These are phyloP conservation scores for Leucophora obtusa DNA, from an alignment of 2,888 invertebrate species.

Conservation along the genomic window DNA sequence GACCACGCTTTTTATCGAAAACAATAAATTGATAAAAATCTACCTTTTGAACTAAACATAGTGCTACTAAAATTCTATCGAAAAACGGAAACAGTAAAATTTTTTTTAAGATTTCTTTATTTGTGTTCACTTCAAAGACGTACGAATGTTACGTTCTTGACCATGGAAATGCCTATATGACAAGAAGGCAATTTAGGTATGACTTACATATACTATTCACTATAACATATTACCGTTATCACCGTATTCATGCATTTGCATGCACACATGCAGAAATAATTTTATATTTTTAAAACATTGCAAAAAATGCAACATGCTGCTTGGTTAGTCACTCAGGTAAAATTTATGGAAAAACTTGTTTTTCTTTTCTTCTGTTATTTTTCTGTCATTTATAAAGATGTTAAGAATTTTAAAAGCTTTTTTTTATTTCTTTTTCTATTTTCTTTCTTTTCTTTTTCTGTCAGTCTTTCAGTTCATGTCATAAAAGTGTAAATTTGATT, in stretches of 20 bases:
- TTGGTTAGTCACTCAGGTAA: slow-evolving; percentile 23
- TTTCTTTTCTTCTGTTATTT: neutral
- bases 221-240: neutral
- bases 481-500: slow-evolving; percentile 58
- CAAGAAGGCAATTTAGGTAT: neutral
- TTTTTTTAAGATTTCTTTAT: too few species aligned
- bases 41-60: too few species aligned
- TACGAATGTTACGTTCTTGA: too few species aligned
- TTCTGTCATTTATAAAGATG: slow-evolving; percentile 40
- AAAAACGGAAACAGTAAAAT: too few species aligned
- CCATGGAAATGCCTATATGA: too few species aligned
- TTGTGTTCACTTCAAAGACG: too few species aligned
- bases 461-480: slow-evolving; percentile 33
- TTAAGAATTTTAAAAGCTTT: slow-evolving; percentile 43
- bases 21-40: too few species aligned
- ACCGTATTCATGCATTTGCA: neutral
- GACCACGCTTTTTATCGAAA: too few species aligned
- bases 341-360: slow-evolving; percentile 17
- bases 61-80: too few species aligned
- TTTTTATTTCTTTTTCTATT: neutral
- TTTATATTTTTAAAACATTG: neutral
- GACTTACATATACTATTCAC: neutral
- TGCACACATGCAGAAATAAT: slow-evolving; percentile 28
- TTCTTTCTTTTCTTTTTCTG: slow-evolving; percentile 4
- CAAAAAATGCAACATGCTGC: slow-evolving; percentile 10